A percentile compares a stretch with the other conserved stretches of the same genome.
phyloP scores from a whole-genome alignment of 2,797 vertebrate genomes.

The Rhinoraja longicauda region DNA sequence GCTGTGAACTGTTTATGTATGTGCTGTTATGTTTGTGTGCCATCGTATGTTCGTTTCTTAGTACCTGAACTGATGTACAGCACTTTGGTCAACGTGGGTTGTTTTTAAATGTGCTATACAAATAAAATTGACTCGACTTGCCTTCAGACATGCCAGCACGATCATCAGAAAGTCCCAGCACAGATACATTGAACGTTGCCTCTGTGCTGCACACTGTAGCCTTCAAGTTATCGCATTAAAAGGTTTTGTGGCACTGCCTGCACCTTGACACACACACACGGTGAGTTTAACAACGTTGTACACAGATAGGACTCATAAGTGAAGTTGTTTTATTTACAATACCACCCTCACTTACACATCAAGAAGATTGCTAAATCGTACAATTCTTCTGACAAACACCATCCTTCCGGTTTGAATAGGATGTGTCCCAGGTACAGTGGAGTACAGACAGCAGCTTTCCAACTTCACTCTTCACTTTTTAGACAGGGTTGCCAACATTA shows the following conservation, averaged over 20 bases:
- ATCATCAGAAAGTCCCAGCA: too few species aligned
- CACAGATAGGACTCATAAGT: neutral
- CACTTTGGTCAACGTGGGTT: too few species aligned
- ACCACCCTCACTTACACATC: constrained; percentile 9
- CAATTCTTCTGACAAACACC: constrained; percentile 14
- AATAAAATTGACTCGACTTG: too few species aligned
- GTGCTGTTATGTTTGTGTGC: too few species aligned
- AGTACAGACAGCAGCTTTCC: neutral
- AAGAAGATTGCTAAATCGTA: constrained; percentile 26
- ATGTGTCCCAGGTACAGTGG: neutral
- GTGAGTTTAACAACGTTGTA: neutral
- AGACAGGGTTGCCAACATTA: constrained; percentile 15
- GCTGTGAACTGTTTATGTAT: too few species aligned
- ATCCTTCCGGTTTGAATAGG: neutral
- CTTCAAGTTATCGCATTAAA: neutral
- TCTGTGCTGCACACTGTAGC: neutral
- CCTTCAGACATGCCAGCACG: neutral
- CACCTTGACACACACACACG: neutral
- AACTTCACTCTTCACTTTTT: constrained; percentile 4
- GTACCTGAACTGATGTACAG: too few species aligned
- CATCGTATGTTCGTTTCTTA: too few species aligned
- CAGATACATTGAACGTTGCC: neutral
- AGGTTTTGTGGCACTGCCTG: neutral
- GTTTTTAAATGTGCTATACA: too few species aligned
- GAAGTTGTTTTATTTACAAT: constrained; percentile 32